A percentile compares a stretch with the other conserved stretches of the same genome.
Conservation (phyloP, 2,888 invertebrate genomes). For the Eupsilia transversa region DNA sequence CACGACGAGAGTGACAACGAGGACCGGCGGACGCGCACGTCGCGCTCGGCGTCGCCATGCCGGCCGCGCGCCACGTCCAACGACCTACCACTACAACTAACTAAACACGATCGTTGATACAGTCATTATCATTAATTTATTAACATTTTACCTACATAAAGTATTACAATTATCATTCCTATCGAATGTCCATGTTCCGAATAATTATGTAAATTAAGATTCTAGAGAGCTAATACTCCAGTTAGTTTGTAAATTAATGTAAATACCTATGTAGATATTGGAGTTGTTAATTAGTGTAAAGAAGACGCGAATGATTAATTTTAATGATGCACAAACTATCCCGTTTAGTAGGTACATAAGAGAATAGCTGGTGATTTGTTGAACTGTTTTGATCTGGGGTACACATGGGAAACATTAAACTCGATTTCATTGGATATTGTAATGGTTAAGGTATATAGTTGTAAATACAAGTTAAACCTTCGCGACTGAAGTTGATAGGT, state of each 20-base stretch:
- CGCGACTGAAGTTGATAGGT: slow-evolving; percentile 22
- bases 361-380: slow-evolving; percentile 53
- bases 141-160: slow-evolving; percentile 78
- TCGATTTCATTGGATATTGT: slow-evolving; percentile 32
- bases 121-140: slow-evolving; percentile 76
- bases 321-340: slow-evolving; percentile 83
- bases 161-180: slow-evolving; percentile 82
- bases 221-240: slow-evolving; percentile 82
- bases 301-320: slow-evolving; percentile 75
- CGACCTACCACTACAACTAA: slow-evolving; percentile 93
- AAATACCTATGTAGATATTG: slow-evolving; percentile 83
- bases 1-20: slow-evolving; percentile 94
- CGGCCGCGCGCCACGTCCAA: slow-evolving; percentile 76
- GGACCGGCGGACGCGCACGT: slow-evolving; percentile 84
- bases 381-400: slow-evolving; percentile 35
- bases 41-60: slow-evolving; percentile 87
- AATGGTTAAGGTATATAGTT: slow-evolving; percentile 44
- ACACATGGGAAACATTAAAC: slow-evolving; percentile 28
- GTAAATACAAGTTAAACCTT: slow-evolving; percentile 38
- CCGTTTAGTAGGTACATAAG: slow-evolving; percentile 61
- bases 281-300: slow-evolving; percentile 82
- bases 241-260: slow-evolving; percentile 86
- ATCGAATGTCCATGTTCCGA: slow-evolving; percentile 82
- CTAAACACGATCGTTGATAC: slow-evolving; percentile 93
- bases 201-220: slow-evolving; percentile 83